Evolutionary conservation across 2,113 vertebrate species (phyloP), one percentile per base, ranked within the genome.

Genomic region (Entelurus aequoreus): DNA sequence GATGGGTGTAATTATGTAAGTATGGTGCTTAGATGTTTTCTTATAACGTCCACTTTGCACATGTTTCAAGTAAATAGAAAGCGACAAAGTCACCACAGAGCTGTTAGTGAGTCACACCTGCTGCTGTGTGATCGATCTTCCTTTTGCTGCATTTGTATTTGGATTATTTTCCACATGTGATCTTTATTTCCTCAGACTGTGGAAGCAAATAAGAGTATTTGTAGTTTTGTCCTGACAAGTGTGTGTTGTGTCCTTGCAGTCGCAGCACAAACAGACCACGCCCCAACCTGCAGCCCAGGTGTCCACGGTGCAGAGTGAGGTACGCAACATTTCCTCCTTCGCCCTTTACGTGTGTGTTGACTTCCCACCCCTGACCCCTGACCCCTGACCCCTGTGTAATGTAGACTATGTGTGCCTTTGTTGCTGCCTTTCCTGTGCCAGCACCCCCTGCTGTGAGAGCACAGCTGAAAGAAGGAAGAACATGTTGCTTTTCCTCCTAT

Each of bases 231-330:
- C 37, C 3, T 28, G 28, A 28, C 28, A 28, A 28, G 28, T 63
- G 3, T 66, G 1, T 80, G 5, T 1, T 76, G 14, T 74, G 36
- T 78, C 54, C 75, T 62, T 75, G 28, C 65, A 89, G 84, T 90
- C 88, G 62, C 88, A 90, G 70, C 68, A 83, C 5, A 80, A 80
- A 70, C 79, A 82, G 76, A 54, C 77, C 79, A 62, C 88, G 54
- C 74, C 88, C 65, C 85, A 79, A 65, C 62, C 81, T 36, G 66
- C 80, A 56, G 74, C 85, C 60, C 84, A 84, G 79, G 88, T 71
- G 66, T 78, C 89, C 59, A 58, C 77, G 1, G 67, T 47, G 65
- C 74, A 88, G 74, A 78, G 76, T n/a, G 87, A 92, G 90, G 90
- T 92, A 89, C 21, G 6, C 28, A 53, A 44, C 35, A 56, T 38